These are phyloP conservation scores for Lutjanus erythropterus DNA, from an alignment of 2,113 vertebrate species.

Conservation along the genomic window DNA sequence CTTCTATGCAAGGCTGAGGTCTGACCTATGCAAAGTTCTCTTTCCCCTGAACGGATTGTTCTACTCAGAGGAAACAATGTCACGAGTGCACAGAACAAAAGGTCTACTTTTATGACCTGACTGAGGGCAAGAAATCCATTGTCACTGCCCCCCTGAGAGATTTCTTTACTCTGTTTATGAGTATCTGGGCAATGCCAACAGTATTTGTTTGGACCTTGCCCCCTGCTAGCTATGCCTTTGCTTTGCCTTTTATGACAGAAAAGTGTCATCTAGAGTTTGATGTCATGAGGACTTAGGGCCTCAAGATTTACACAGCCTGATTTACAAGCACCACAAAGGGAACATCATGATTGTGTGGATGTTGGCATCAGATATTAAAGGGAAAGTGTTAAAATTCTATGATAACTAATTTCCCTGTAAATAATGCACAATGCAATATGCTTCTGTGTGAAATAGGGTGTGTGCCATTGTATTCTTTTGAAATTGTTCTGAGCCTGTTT, in stretches of 20 bases:
- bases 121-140: background rate
- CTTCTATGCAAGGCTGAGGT: conserved; percentile 4
- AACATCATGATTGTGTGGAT: background rate
- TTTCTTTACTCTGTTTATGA: background rate
- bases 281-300: conserved; percentile 9
- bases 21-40: conserved; percentile 16
- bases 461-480: conserved; percentile 3
- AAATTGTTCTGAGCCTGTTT: background rate
- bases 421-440: too few relatives aligned
- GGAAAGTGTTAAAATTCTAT: background rate
- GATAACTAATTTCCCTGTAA: background rate
- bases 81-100: background rate
- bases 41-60: background rate
- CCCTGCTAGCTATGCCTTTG: background rate
- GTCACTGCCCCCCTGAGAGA: background rate
- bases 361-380: background rate
- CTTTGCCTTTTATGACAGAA: background rate
- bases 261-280: background rate
- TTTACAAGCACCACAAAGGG: conserved; percentile 16
- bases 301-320: background rate
- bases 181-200: background rate
- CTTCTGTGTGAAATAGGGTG: background rate
- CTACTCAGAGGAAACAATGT: background rate
- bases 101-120: background rate
- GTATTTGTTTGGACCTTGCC: background rate